Evolutionary conservation across 2,888 invertebrate genomes (phyloP), one percentile per base, ranked within the genome.

Genomic region (Pimpla rufipes): DNA sequence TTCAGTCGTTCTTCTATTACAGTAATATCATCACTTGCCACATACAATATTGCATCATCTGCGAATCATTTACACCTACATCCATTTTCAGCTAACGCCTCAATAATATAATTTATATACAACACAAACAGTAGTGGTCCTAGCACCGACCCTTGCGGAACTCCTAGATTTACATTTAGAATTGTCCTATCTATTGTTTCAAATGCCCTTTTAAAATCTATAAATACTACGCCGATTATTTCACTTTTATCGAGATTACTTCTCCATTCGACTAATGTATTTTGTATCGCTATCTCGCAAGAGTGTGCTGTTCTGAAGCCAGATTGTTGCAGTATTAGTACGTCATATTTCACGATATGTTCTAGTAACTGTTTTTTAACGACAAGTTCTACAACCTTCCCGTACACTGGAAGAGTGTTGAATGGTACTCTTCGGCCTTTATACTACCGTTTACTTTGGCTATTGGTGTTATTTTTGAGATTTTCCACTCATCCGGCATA

Each of bases 161-260:
- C n/a, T n/a, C n/a, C n/a, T n/a, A n/a, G n/a, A n/a, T n/a, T n/a
- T n/a, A n/a, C n/a, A n/a, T n/a, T 7, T 40, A 83, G 50, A 29
- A 66, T 40, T 3, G 64, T 16, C n/a, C 71, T 62, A 47, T 79
- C 29, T 7, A 79, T 37, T 0, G 82, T 82, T 23, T 79, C 84
- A 42, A 84, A 84, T 0, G 82, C 82, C 37, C 82, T 50, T 70
- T 76, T 79, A 0, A 85, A 66, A 18, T 85, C 85, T 16, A 83
- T 42, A 52, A 73, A 83, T n/a, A n/a, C n/a, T n/a, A n/a, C n/a
- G n/a, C n/a, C n/a, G n/a, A n/a, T n/a, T n/a, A n/a, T n/a, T n/a
- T 83, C 55, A 13, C 78, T 47, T 0, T 77, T 40, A 67, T 62
- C 52, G 1, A 83, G 37, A 11, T 18, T 47, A 3, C 45, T 0